phyloP scores from a whole-genome alignment of 2,797 vertebrate species.

The Botia kubotai region DNA sequence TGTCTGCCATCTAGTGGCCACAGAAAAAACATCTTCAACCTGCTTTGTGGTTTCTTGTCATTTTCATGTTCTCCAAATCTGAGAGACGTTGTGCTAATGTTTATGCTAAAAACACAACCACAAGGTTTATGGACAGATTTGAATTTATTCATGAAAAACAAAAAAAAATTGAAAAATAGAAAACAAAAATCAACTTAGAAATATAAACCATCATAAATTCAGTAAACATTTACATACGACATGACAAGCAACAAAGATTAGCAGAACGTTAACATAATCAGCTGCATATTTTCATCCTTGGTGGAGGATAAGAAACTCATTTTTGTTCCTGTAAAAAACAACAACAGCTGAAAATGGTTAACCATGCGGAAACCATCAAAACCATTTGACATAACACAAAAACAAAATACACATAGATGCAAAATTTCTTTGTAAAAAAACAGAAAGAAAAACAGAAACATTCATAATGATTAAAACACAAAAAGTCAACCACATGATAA shows the following conservation, averaged over 20 bases:
- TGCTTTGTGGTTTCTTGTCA: not conserved
- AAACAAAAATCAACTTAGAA: not conserved
- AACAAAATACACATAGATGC: not conserved
- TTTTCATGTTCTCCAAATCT: not conserved
- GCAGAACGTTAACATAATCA: not conserved
- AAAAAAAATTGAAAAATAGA: not conserved
- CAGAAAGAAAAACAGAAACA: not conserved
- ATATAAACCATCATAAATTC: not conserved
- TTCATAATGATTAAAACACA: slow-evolving; percentile 2
- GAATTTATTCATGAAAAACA: slow-evolving; percentile 24
- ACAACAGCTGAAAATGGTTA: not conserved
- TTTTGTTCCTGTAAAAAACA: not conserved
- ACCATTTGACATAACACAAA: not conserved
- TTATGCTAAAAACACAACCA: not conserved
- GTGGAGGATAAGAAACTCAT: too few relatives aligned
- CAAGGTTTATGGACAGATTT: not conserved
- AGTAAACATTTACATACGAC: not conserved
- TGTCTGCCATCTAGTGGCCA: slow-evolving; percentile 28
- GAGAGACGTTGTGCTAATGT: not conserved
- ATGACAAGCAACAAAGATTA: not conserved
- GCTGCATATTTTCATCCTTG: not conserved
- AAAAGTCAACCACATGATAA: not conserved
- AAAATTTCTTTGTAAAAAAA: not conserved
- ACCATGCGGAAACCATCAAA: not conserved
- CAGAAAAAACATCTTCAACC: not conserved